Evolutionary conservation across 2,888 invertebrate genomes (phyloP).

Genomic region (Ennomos quercinarius): DNA sequence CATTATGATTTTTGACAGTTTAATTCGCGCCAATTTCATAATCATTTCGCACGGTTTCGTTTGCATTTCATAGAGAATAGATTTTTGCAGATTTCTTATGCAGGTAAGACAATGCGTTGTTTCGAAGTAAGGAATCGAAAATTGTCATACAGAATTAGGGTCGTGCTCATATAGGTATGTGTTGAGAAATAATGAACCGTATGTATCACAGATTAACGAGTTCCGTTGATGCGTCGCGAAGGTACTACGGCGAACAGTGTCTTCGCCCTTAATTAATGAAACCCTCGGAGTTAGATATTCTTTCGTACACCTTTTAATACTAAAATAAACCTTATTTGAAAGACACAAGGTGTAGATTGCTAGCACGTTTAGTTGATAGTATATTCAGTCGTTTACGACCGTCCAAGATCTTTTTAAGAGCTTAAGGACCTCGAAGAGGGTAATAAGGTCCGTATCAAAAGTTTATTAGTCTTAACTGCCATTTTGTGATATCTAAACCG

Average conservation of each 20-base stretch:
- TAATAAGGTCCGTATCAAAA: conserved; percentile 36
- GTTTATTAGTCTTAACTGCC: conserved; percentile 32
- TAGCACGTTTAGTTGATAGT: conserved; percentile 6
- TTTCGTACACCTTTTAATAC: conserved; percentile 23
- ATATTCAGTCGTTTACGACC: conserved; percentile 34
- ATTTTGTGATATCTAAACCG: conserved; percentile 16
- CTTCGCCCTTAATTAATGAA: conserved; percentile 45
- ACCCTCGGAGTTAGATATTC: conserved; percentile 37
- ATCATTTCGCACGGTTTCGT: too few species aligned
- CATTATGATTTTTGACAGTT: too few species aligned
- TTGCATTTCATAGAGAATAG: too few species aligned
- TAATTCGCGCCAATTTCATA: too few species aligned
- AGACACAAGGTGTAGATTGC: conserved; percentile 27
- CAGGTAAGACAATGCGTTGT: too few species aligned
- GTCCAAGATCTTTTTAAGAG: conserved; percentile 35
- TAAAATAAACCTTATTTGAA: conserved; percentile 21
- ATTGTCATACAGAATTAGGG: too few species aligned
- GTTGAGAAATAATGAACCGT: conserved; percentile 13
- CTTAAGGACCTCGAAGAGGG: conserved; percentile 31
- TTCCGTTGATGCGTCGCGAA: conserved; percentile 48
- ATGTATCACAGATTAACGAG: conserved; percentile 47
- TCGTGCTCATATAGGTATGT: background rate
- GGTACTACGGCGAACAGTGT: conserved; percentile 46
- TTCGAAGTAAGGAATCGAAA: too few species aligned
- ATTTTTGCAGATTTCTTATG: too few species aligned